Conservation (phyloP, 2,888 invertebrate species). For the Taenaris catops region DNA sequence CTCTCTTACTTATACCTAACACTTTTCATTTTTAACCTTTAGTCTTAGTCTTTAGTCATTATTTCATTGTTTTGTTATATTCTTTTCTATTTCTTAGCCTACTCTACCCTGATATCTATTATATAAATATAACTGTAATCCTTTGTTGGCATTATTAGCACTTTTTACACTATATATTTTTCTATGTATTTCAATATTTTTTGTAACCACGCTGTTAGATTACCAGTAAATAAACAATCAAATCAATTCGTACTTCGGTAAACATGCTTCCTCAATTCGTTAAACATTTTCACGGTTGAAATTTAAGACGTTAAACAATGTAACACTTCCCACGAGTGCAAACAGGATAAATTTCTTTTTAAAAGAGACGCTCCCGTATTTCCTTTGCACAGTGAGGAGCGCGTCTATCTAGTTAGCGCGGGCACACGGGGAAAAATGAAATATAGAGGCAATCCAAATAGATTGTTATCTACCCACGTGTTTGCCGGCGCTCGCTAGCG, state of each 20-base stretch:
- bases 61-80: too few species aligned
- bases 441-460: constrained; percentile 80
- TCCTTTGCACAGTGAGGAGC: constrained; percentile 50
- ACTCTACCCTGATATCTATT: too few species aligned
- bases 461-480: constrained; percentile 80
- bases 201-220: too few species aligned
- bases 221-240: too few species aligned
- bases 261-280: constrained; percentile 7
- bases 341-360: constrained; percentile 37
- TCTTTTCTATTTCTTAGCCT: too few species aligned
- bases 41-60: too few species aligned
- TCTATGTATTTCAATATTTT: too few species aligned
- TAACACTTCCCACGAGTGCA: constrained; percentile 17
- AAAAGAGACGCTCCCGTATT: constrained; percentile 65
- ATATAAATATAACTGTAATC: too few species aligned
- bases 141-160: too few species aligned
- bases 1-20: too few species aligned
- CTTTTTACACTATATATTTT: too few species aligned
- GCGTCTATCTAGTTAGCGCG: constrained; percentile 75
- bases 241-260: background rate
- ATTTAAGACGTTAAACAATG: constrained; percentile 19
- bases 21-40: too few species aligned
- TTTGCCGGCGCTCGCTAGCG: constrained; percentile 56
- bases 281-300: constrained; percentile 11
- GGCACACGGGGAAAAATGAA: constrained; percentile 73